Conservation (phyloP, 2,113 vertebrate genomes). For the Todiramphus saurophagus region DNA sequence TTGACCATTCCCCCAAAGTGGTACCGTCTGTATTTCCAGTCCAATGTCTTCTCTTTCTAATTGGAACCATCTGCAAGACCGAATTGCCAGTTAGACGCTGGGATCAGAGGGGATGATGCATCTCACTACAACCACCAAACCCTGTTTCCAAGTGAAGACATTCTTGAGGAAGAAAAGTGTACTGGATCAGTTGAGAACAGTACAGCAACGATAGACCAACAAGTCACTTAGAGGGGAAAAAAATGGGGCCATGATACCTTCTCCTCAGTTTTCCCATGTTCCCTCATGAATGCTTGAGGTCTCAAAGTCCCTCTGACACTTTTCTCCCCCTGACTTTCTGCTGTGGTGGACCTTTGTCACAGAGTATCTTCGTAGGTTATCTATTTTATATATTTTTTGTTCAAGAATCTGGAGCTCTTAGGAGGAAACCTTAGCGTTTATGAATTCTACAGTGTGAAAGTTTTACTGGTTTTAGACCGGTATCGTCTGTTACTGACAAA, state of each 20-base stretch:
- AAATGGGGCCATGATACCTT: neutral
- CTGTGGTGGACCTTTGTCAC: neutral
- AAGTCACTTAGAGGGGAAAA: neutral
- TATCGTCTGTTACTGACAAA: neutral
- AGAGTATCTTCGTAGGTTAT: neutral
- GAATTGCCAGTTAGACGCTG: neutral
- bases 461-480: neutral
- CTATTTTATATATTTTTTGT: neutral
- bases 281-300: accelerated
- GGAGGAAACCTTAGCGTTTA: neutral
- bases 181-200: neutral
- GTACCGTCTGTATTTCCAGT: neutral
- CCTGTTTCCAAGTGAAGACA: neutral
- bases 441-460: neutral
- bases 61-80: neutral
- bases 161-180: neutral
- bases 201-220: neutral
- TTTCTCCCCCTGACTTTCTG: neutral
- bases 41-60: neutral
- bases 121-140: neutral
- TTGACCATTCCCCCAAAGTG: neutral
- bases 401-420: neutral
- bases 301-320: neutral
- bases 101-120: neutral
- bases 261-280: neutral